Percentiles rank a stretch among this genome's conserved stretches.
Evolutionary conservation across 2,113 vertebrate genomes (phyloP).

Genomic region (Crocuta crocuta): DNA sequence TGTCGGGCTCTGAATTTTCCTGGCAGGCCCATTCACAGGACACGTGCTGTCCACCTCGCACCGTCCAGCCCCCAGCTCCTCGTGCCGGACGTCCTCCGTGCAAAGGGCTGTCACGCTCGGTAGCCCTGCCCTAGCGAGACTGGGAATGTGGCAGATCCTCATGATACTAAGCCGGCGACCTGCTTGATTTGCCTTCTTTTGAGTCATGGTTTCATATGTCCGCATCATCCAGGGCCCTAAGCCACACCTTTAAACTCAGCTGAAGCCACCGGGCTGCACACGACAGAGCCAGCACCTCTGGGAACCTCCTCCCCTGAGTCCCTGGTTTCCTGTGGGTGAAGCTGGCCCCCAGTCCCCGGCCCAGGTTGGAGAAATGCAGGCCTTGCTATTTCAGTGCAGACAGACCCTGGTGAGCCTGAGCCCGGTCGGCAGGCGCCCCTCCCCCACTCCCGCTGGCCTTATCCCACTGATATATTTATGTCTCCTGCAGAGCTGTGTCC

Average conservation of each 20-base stretch:
- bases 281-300: rapidly evolving
- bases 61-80: neutral
- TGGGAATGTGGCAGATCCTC: neutral
- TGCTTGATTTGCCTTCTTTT: neutral
- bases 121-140: neutral
- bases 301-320: too few species aligned
- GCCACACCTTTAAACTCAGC: neutral
- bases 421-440: rapidly evolving
- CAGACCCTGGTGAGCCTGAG: too few species aligned
- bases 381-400: neutral
- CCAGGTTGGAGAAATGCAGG: rapidly evolving
- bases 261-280: neutral
- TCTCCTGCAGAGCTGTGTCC: neutral
- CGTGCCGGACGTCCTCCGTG: too few species aligned
- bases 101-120: neutral
- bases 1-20: neutral
- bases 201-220: neutral
- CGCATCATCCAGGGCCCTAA: rapidly evolving
- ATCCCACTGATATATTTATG: too few species aligned
- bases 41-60: neutral
- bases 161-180: rapidly evolving
- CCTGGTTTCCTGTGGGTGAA: neutral
- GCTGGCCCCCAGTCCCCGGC: neutral
- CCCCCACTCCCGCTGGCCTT: too few species aligned
- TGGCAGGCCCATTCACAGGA: neutral